A percentile compares a stretch with the other conserved stretches of the same genome.
phyloP scores from a whole-genome alignment of 2,113 vertebrate species.

The Ammodytes marinus region DNA sequence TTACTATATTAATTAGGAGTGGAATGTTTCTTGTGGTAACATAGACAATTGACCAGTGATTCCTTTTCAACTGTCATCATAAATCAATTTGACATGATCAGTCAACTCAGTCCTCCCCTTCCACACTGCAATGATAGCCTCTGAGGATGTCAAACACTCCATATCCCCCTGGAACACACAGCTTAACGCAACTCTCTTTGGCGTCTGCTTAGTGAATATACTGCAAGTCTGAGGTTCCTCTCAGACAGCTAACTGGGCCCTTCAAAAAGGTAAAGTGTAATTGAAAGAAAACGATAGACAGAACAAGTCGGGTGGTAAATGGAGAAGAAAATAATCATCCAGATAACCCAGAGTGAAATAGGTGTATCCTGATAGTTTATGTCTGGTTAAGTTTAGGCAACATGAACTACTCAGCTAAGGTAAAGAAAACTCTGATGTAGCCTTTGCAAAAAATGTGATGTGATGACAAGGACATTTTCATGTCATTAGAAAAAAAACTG shows the following conservation, averaged over 20 bases:
- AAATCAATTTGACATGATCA: conserved; percentile 57
- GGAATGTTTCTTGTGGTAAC: conserved; percentile 38
- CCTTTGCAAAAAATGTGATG: background rate
- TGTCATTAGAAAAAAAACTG: background rate
- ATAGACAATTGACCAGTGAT: conserved; percentile 51
- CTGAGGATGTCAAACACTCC: conserved; percentile 52
- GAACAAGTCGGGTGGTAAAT: conserved; percentile 20
- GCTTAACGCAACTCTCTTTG: conserved; percentile 24
- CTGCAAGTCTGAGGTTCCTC: conserved; percentile 60
- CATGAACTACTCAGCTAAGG: background rate
- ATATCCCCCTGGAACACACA: conserved; percentile 54
- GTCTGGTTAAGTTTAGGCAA: background rate
- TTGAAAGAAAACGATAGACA: conserved; percentile 44
- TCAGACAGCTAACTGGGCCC: conserved; percentile 56
- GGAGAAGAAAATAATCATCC: conserved; percentile 33
- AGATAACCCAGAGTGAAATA: conserved; percentile 28
- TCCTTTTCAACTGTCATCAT: conserved; percentile 51
- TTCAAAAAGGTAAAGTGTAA: conserved; percentile 45
- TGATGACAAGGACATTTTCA: background rate
- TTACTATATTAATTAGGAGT: conserved; percentile 53
- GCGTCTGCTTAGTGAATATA: conserved; percentile 37
- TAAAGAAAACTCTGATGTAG: background rate
- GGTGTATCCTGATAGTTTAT: background rate
- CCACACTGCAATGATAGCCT: conserved; percentile 57
- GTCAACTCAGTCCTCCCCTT: conserved; percentile 43